These are phyloP conservation scores for Sceloporus undulatus DNA, from an alignment of 2,113 vertebrate genomes.

Conservation along the genomic window DNA sequence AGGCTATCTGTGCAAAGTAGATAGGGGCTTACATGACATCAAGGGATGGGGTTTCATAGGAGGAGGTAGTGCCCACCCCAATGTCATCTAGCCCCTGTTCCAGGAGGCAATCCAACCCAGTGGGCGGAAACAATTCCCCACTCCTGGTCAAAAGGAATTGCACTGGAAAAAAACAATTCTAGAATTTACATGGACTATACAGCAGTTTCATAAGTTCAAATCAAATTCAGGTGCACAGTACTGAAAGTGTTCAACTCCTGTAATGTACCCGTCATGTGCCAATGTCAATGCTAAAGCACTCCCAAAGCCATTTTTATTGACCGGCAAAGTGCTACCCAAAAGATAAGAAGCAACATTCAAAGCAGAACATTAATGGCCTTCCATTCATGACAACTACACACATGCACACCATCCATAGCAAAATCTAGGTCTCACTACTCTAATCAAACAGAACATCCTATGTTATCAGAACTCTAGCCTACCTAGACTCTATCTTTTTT, in stretches of 20 bases:
- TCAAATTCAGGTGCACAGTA: neutral
- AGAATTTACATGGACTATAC: fast-evolving
- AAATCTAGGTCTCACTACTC: neutral
- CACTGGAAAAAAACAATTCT: fast-evolving
- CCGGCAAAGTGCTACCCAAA: neutral
- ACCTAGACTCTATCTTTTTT: neutral
- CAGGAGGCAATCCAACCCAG: too few species aligned
- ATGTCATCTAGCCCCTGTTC: too few species aligned
- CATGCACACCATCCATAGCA: too few species aligned
- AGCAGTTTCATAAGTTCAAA: neutral
- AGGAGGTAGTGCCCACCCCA: too few species aligned
- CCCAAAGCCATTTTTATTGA: neutral
- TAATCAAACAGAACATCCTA: neutral
- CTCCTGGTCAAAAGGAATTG: neutral
- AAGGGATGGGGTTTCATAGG: neutral
- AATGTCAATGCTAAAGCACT: neutral
- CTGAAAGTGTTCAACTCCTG: neutral
- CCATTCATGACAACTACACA: neutral
- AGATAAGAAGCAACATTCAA: neutral
- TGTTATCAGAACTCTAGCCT: neutral
- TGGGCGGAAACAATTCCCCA: neutral
- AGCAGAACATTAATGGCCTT: neutral
- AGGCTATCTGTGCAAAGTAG: neutral
- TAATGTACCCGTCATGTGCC: neutral
- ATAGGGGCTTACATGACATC: too few species aligned